These are phyloP conservation scores for Phengaris alcon DNA, from an alignment of 2,888 invertebrate species.

Conservation along the genomic window DNA sequence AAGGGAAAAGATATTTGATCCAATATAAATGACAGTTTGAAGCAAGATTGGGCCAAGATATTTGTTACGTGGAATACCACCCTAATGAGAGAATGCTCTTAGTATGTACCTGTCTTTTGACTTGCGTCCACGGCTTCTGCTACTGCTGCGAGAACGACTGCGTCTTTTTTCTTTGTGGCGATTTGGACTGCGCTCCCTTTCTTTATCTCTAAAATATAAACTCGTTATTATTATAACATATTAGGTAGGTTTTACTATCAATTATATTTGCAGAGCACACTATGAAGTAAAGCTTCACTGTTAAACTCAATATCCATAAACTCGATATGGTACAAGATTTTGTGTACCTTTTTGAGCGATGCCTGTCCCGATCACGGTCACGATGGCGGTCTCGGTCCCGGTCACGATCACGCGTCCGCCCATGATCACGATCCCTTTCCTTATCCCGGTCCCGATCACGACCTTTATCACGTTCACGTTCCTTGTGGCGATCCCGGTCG, in stretches of 20 bases:
- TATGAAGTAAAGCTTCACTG: background rate
- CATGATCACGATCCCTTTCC: constrained; percentile 52
- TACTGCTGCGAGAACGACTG: constrained; percentile 60
- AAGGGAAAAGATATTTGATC: too few relatives aligned
- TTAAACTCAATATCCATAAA: background rate
- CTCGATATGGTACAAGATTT: background rate
- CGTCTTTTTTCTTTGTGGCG: constrained; percentile 58
- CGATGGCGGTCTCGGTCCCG: constrained; percentile 58
- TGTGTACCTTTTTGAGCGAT: constrained; percentile 72
- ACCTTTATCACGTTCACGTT: constrained; percentile 60
- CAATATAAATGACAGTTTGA: too few relatives aligned
- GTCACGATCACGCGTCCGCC: constrained; percentile 48
- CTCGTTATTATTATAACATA: background rate
- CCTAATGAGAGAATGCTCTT: too few relatives aligned
- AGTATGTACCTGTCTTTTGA: constrained; percentile 64
- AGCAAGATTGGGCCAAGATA: too few relatives aligned
- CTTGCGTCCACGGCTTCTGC: constrained; percentile 63
- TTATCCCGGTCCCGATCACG: constrained; percentile 66
- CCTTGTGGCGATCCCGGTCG: constrained; percentile 58
- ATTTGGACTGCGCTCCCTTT: constrained; percentile 63
- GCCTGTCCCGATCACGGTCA: constrained; percentile 58
- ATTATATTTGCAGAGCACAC: too few relatives aligned
- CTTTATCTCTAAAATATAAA: constrained; percentile 61
- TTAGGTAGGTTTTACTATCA: background rate
- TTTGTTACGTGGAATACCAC: too few relatives aligned